Evolutionary conservation across 2,888 invertebrate genomes (phyloP).

Genomic region (Sipha maydis): DNA sequence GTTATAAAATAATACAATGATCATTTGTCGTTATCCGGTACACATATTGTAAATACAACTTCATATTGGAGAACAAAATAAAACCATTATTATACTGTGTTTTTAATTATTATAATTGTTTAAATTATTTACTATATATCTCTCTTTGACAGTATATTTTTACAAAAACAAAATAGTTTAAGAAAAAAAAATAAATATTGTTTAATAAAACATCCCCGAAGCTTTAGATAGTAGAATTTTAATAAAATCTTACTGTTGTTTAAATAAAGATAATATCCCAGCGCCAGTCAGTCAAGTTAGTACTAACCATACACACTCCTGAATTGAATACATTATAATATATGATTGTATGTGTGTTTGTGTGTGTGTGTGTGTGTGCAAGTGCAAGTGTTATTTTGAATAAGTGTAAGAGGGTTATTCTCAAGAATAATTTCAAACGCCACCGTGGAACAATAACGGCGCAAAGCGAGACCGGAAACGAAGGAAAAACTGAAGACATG

Average conservation of each 20-base stretch:
- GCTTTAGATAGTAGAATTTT: neutral
- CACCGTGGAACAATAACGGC: constrained; percentile 20
- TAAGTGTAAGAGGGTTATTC: constrained; percentile 27
- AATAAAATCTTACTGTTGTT: no score
- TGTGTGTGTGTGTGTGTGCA: no score
- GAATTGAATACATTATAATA: neutral
- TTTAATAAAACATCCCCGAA: no score
- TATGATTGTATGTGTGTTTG: neutral
- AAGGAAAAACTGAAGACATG: constrained; percentile 55
- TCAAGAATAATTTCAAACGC: constrained; percentile 50
- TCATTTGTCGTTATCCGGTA: constrained; percentile 28
- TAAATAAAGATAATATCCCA: no score
- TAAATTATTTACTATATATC: neutral
- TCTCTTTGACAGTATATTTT: neutral
- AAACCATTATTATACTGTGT: constrained; percentile 53
- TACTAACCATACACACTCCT: neutral
- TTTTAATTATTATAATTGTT: constrained; percentile 24
- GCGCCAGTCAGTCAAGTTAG: neutral
- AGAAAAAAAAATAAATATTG: neutral
- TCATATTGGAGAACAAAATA: constrained; percentile 38
- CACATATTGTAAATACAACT: constrained; percentile 45
- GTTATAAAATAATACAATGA: constrained; percentile 38
- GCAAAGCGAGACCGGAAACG: constrained; percentile 39
- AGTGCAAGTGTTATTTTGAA: constrained; percentile 30
- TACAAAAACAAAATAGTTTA: neutral